phyloP scores from a whole-genome alignment of 2,797 vertebrate genomes.

The Vireo griseus region DNA sequence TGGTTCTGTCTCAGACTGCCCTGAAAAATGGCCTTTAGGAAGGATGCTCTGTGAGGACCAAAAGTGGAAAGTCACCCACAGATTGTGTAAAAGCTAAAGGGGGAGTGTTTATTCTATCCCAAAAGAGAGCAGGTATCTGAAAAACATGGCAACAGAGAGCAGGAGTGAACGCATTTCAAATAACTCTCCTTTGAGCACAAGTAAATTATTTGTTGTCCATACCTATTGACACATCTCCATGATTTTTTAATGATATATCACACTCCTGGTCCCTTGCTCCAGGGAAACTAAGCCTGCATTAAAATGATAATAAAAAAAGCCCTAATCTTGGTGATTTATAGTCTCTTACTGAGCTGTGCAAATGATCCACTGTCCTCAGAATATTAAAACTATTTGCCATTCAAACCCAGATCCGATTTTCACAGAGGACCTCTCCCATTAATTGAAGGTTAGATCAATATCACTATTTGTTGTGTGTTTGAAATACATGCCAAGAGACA shows the following conservation, averaged over 20 bases:
- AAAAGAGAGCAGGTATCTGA: background rate
- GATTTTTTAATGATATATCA: background rate
- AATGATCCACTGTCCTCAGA: background rate
- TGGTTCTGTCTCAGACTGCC: background rate
- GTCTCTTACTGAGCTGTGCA: background rate
- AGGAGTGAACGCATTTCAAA: background rate
- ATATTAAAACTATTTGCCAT: conserved; percentile 15
- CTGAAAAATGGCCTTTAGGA: background rate
- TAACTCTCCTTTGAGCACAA: background rate
- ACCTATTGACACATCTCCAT: fast-evolving
- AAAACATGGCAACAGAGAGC: background rate
- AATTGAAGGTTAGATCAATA: conserved; percentile 32
- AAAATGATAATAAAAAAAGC: background rate
- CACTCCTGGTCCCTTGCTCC: background rate
- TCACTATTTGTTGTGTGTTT: background rate
- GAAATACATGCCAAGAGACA: background rate
- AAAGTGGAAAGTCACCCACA: fast-evolving
- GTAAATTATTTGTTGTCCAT: background rate
- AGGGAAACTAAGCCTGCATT: background rate
- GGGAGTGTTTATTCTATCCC: background rate
- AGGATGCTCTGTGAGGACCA: background rate
- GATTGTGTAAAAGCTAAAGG: background rate
- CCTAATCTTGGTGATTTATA: conserved; percentile 11
- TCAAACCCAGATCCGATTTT: background rate
- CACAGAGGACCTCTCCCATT: background rate